Evolutionary conservation across 2,888 invertebrate species (phyloP).

Genomic region (Cremastinae sp.): DNA sequence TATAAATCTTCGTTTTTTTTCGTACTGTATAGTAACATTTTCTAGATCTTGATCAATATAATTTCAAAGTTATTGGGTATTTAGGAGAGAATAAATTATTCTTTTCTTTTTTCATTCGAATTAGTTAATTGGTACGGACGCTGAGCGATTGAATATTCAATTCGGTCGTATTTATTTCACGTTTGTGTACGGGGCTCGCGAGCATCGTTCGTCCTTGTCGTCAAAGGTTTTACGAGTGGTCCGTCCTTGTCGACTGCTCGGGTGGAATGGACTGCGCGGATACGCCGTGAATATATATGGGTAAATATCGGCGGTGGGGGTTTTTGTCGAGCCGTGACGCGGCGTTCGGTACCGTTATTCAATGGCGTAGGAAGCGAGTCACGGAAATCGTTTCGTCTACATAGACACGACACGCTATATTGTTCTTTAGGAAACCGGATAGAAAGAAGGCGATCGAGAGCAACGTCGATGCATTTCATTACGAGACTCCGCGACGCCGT

Average conservation of each 20-base stretch:
- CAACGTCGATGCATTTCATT: background rate
- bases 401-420: slow-evolving; percentile 39
- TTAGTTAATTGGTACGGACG: slow-evolving; percentile 8
- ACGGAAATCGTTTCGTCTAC: slow-evolving; percentile 40
- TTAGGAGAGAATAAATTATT: background rate
- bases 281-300: slow-evolving; percentile 30
- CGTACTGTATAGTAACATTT: too few relatives aligned
- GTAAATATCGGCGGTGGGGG: slow-evolving; percentile 34
- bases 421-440: slow-evolving; percentile 51
- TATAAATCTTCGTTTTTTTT: background rate
- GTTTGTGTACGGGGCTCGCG: slow-evolving; percentile 7
- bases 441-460: slow-evolving; percentile 36
- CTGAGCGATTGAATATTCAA: slow-evolving; percentile 29
- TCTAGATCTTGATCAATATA: too few relatives aligned
- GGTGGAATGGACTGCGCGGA: slow-evolving; percentile 53
- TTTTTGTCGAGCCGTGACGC: slow-evolving; percentile 73
- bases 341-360: slow-evolving; percentile 77
- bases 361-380: slow-evolving; percentile 71
- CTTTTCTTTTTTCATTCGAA: background rate
- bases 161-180: background rate
- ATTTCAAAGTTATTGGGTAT: too few relatives aligned
- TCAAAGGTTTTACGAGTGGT: slow-evolving; percentile 42
- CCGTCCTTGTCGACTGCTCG: slow-evolving; percentile 63
- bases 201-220: slow-evolving; percentile 69
- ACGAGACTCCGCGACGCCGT: background rate